These are phyloP conservation scores for Phylloscopus trochiloides DNA, from an alignment of 2,113 vertebrate genomes.

Conservation along the genomic window DNA sequence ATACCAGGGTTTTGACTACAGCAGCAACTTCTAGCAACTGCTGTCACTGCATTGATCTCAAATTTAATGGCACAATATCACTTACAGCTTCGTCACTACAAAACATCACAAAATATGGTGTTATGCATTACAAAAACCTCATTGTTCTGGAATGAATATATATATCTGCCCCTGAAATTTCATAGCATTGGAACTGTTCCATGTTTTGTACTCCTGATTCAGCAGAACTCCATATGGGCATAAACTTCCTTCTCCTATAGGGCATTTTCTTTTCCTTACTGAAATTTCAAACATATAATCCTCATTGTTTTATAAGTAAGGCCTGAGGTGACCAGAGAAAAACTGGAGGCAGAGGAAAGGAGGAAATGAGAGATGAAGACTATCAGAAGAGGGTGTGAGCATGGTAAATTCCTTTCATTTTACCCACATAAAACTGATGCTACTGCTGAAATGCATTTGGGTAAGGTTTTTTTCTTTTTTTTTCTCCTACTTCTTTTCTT, in stretches of 20 bases:
- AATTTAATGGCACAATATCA: background rate
- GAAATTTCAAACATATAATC: background rate
- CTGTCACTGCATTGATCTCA: background rate
- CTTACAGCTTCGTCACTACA: background rate
- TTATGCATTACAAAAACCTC: background rate
- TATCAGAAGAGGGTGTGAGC: background rate
- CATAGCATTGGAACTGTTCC: background rate
- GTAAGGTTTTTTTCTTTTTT: background rate
- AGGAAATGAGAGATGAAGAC: background rate
- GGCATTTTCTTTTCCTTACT: background rate
- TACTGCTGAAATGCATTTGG: background rate
- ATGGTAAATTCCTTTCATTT: background rate
- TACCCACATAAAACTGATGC: background rate
- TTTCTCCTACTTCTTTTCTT: background rate
- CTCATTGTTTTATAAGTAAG: background rate
- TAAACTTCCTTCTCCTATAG: background rate
- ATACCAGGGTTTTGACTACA: background rate
- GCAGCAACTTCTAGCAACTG: background rate
- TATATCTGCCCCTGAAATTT: background rate
- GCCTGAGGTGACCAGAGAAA: background rate
- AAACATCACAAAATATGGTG: background rate
- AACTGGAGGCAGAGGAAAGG: background rate
- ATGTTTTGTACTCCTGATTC: background rate
- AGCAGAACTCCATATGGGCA: background rate
- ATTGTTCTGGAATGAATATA: background rate